Base-by-base conservation (phyloP, 2,888 invertebrate species). In the Aproaerema taeniolella region DNA sequence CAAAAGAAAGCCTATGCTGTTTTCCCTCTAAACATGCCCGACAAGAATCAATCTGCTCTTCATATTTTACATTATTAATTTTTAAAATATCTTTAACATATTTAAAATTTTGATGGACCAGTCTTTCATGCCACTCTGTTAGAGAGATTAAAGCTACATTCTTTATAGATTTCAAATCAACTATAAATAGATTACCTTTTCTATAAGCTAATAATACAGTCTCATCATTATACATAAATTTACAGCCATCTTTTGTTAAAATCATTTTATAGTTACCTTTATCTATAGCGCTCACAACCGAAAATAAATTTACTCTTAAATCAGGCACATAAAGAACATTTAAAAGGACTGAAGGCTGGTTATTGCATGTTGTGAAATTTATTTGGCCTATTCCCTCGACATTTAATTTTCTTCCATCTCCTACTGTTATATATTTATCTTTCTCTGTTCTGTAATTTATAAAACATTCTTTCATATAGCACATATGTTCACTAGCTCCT, bases 401-500 rank as follows among this genome's bases (percentile, higher is more conserved):
- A 48, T 10, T 43, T 34, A 49, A 47, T 11, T 3, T 6, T 1
- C 31, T 13, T 2, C 53, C 57, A 28, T 55, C 46, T 6, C 53
- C 52, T 1, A 57, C 34, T 1, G 43, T 47, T 2, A 55, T 53
- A 0, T 34, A 31, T 38, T 49, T 51, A 1, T 41, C 9, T 4
- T 16, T 14, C 12, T 38, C 7, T 2, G 7, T 10, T 1, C n/a
- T 26, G 16, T 30, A 51, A 24, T 42, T 38, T 1, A 31, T 36
- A 36, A 55, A 51, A 5, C 55, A 11, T 15, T 25, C 7, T 0
- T 29, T 15, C 43, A 55, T 45, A 24, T 45, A 15, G 14, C 55
- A 56, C 52, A 52, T 52, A 33, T 54, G 49, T 24, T 52, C 37
- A 15, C 50, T 51, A 1, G 55, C 50, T 9, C 55, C 53, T 0